Percentiles rank a stretch among this genome's conserved stretches.
These are phyloP conservation scores for Epinotia bilunana DNA, from an alignment of 2,888 invertebrate genomes.

Conservation along the genomic window DNA sequence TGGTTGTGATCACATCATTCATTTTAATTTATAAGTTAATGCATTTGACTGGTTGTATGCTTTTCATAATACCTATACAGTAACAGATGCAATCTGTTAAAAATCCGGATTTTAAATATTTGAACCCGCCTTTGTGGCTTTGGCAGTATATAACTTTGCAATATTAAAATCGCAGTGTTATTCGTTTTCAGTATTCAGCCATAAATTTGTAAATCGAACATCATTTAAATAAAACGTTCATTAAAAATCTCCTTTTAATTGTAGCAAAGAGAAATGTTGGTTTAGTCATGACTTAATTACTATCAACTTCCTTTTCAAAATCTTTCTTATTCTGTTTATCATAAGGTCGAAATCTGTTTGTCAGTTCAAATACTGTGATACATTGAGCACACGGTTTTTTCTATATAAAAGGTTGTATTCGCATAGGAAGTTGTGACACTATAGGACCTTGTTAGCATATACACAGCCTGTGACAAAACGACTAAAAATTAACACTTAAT, in stretches of 20 bases:
- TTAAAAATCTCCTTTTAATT: conserved; percentile 43
- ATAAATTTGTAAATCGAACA: conserved; percentile 28
- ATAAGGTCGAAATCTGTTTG: conserved; percentile 11
- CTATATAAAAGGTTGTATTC: neutral
- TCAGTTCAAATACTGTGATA: conserved; percentile 8
- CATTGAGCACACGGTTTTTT: conserved; percentile 19
- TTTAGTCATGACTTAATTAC: conserved; percentile 38
- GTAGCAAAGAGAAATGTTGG: conserved; percentile 31
- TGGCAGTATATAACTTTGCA: too few relatives aligned
- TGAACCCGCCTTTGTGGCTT: too few relatives aligned
- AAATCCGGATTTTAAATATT: too few relatives aligned
- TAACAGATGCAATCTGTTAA: too few relatives aligned
- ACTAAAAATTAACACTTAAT: conserved; percentile 61
- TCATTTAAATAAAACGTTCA: conserved; percentile 35
- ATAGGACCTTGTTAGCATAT: neutral
- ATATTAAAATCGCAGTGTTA: neutral
- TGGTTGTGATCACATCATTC: too few relatives aligned
- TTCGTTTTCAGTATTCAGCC: conserved; percentile 11
- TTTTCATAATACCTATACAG: too few relatives aligned
- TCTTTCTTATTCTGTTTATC: neutral
- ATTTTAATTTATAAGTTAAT: too few relatives aligned
- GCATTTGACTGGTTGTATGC: too few relatives aligned
- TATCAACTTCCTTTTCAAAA: neutral
- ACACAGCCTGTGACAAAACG: conserved; percentile 56
- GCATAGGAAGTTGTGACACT: neutral